Base-by-base conservation (phyloP, 2,797 vertebrate genomes). In the Tauraco hartlaubi region DNA sequence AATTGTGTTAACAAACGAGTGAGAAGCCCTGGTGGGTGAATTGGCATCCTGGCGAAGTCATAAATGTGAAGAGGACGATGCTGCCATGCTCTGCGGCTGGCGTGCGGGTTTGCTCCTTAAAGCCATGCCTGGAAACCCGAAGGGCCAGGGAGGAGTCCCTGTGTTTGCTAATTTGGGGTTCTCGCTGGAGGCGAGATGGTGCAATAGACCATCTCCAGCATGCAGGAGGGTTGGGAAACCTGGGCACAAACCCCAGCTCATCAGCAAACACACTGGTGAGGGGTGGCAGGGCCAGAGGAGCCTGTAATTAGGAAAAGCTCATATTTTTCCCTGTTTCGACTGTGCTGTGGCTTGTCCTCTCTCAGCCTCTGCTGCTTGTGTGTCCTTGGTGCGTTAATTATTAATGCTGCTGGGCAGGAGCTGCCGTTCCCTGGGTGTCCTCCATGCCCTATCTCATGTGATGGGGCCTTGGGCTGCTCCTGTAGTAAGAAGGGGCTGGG, bases 31-130 rank as follows among this genome's bases (percentile, higher is more conserved):
- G 88, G 85, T 90, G 93, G 92, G 92, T 85, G 78, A 92, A 97
- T 91, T 81, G 85, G 90, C 90, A 96, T 96, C 91, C 95, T 78
- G n/a, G n/a, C 61, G 86, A 95, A 96, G 85, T 80, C 74, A 85
- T 95, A 90, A 93, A 94, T 95, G 83, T 92, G 88, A 85, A 85
- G 92, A 67, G 84, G 92, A 89, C 52, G 73, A 73, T 72, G 83
- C 75, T 3, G 49, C 64, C 54, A 69, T 64, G 54, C 63, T 91
- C 75, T 18, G 2, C 74, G 84, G 95, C 78, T 10, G 1, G 66
- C 3, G 3, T 0, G 8, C 66, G 85, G 56, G 81, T 82, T 90
- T 85, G 74, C 82, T 64, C 39, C n/a, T 63, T 46, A 17, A 23
- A 1, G 0, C 26, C 2, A 6, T 62, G 59, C 68, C 49, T 81